These are phyloP conservation scores for Notarius quadriscutis DNA, from an alignment of 2,113 vertebrate genomes.

Conservation along the genomic window DNA sequence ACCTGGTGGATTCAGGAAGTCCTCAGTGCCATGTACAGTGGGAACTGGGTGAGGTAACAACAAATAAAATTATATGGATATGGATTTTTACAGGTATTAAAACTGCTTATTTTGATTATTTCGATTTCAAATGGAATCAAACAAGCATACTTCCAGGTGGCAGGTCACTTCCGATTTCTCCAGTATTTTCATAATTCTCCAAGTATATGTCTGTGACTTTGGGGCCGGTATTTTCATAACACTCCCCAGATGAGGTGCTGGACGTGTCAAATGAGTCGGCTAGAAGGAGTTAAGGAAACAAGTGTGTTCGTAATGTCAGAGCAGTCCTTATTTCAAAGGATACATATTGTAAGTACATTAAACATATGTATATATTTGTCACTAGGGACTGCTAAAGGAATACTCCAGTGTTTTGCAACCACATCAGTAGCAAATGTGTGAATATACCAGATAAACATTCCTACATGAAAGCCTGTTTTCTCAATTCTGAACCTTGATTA, in stretches of 20 bases:
- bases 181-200: constrained; percentile 23
- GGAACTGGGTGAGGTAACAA: background rate
- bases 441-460: background rate
- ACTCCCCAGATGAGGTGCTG: constrained; percentile 69
- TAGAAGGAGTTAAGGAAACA: constrained; percentile 26
- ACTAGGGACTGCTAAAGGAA: background rate
- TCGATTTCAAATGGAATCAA: background rate
- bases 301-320: background rate
- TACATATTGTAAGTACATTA: background rate
- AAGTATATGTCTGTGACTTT: background rate
- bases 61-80: background rate
- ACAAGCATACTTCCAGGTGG: constrained; percentile 31
- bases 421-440: background rate
- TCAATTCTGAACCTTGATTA: background rate
- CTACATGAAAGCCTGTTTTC: background rate
- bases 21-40: background rate
- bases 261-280: constrained; percentile 68
- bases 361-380: background rate
- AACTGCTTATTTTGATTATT: background rate
- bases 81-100: background rate
- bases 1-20: background rate
- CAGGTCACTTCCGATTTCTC: background rate
- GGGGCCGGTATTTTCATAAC: constrained; percentile 59
- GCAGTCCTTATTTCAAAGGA: background rate
- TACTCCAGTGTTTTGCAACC: background rate